These are phyloP conservation scores for Meliscaeva auricollis DNA, from an alignment of 2,888 invertebrate genomes.

Conservation along the genomic window DNA sequence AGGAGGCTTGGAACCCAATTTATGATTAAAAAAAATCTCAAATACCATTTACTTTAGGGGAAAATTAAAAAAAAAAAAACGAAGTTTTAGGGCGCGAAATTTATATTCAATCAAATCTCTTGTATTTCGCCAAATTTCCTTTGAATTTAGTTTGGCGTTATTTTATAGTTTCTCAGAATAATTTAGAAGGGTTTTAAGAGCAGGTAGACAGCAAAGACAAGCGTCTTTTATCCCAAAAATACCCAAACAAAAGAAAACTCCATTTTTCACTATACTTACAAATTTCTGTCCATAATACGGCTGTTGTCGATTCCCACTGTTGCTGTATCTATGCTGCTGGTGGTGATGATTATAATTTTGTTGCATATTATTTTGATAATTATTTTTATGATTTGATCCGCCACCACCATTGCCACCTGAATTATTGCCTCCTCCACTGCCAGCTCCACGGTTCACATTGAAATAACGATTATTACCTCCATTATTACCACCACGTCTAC, in stretches of 20 bases:
- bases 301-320: slow-evolving; percentile 66
- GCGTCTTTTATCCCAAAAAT: not conserved
- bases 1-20: too few relatives aligned
- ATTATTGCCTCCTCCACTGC: slow-evolving; percentile 33
- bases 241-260: not conserved
- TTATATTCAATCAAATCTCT: not conserved
- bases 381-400: not conserved
- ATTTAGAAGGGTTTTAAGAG: not conserved
- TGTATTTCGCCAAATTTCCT: not conserved
- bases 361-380: slow-evolving; percentile 22
- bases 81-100: slow-evolving; percentile 29
- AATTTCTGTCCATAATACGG: slow-evolving; percentile 55
- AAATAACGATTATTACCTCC: slow-evolving; percentile 70
- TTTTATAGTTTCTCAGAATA: not conserved
- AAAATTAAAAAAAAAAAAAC: too few relatives aligned
- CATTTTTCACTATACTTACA: slow-evolving; percentile 50
- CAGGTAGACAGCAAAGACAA: slow-evolving; percentile 11
- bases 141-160: not conserved
- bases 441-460: slow-evolving; percentile 38
- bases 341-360: slow-evolving; percentile 44
- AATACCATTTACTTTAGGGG: too few relatives aligned
- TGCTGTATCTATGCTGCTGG: slow-evolving; percentile 42
- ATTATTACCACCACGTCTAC: slow-evolving; percentile 44
- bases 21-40: too few relatives aligned
- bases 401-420: slow-evolving; percentile 18